Percentiles rank a stretch among this genome's conserved stretches.
These are phyloP conservation scores for Caradrina kadenii DNA, from an alignment of 2,888 invertebrate genomes.

Conservation along the genomic window DNA sequence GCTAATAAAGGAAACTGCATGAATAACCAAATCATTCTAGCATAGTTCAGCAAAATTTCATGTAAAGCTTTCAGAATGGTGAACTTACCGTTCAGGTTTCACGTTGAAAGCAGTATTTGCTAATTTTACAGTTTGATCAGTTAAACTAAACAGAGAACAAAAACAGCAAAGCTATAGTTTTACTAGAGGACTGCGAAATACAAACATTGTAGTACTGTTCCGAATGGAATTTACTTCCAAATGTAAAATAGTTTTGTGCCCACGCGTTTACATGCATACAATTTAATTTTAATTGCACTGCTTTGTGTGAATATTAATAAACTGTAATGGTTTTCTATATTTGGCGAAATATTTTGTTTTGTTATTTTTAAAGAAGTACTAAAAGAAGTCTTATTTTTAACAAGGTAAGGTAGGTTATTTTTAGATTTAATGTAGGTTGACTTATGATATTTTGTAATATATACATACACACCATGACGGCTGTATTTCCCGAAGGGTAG, in stretches of 20 bases:
- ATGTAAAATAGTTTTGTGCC: neutral
- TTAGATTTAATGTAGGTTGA: too few relatives aligned
- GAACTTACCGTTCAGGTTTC: slow-evolving; percentile 14
- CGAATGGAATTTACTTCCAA: slow-evolving; percentile 26
- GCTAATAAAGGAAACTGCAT: slow-evolving; percentile 10
- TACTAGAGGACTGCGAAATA: neutral
- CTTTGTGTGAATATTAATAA: slow-evolving; percentile 34
- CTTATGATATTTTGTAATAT: too few relatives aligned
- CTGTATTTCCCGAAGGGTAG: too few relatives aligned
- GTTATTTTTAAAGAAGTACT: too few relatives aligned
- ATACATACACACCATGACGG: too few relatives aligned
- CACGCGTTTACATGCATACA: slow-evolving; percentile 19
- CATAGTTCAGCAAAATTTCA: neutral
- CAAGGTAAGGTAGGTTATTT: too few relatives aligned
- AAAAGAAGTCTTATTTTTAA: too few relatives aligned
- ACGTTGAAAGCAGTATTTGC: slow-evolving; percentile 25
- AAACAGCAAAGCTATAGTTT: neutral
- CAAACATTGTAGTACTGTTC: slow-evolving; percentile 20
- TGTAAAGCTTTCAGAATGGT: neutral
- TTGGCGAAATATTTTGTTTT: slow-evolving; percentile 3
- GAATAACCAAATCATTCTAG: neutral
- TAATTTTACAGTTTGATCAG: slow-evolving; percentile 27
- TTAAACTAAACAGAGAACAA: neutral
- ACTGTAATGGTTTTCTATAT: slow-evolving; percentile 19
- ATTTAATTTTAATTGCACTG: slow-evolving; percentile 26